Conservation (phyloP, 2,888 invertebrate species). For the Andrena hattorfiana region DNA sequence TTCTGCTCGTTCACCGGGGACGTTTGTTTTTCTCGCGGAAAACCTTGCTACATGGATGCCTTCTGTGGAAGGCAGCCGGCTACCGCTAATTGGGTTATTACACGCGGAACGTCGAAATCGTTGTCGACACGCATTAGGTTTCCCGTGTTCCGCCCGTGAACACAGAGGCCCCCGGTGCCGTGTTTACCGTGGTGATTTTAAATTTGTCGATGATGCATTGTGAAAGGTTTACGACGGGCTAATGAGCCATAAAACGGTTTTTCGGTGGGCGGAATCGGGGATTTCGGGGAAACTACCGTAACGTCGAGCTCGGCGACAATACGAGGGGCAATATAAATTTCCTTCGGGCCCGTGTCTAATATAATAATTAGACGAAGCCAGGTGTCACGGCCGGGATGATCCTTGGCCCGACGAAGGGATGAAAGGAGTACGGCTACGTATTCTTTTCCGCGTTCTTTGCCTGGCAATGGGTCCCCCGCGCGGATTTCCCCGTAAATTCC, state of each 20-base stretch:
- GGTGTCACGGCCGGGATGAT: conserved; percentile 22
- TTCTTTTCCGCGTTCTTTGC: conserved; percentile 29
- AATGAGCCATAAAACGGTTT: conserved; percentile 36
- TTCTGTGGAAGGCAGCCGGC: background rate
- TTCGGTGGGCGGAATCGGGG: background rate
- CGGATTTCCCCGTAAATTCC: conserved; percentile 31
- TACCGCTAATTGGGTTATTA: conserved; percentile 52
- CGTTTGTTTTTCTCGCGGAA: conserved; percentile 17
- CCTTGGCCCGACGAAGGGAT: background rate
- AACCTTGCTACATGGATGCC: conserved; percentile 21
- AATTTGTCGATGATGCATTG: conserved; percentile 44
- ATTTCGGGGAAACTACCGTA: conserved; percentile 23
- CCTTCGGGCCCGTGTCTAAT: background rate
- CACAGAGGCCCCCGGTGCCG: background rate
- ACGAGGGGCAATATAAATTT: conserved; percentile 14
- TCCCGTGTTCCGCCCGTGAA: background rate
- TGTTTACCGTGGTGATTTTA: conserved; percentile 38
- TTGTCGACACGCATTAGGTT: conserved; percentile 2
- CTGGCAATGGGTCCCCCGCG: conserved; percentile 1
- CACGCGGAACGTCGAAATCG: conserved; percentile 14
- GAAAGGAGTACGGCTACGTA: conserved; percentile 1
- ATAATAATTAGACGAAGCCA: conserved; percentile 47
- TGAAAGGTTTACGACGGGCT: conserved; percentile 40
- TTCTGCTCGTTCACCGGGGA: conserved; percentile 13
- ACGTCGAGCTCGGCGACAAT: background rate